phyloP scores from a whole-genome alignment of 2,888 invertebrate genomes.

The Heliconius cydno region DNA sequence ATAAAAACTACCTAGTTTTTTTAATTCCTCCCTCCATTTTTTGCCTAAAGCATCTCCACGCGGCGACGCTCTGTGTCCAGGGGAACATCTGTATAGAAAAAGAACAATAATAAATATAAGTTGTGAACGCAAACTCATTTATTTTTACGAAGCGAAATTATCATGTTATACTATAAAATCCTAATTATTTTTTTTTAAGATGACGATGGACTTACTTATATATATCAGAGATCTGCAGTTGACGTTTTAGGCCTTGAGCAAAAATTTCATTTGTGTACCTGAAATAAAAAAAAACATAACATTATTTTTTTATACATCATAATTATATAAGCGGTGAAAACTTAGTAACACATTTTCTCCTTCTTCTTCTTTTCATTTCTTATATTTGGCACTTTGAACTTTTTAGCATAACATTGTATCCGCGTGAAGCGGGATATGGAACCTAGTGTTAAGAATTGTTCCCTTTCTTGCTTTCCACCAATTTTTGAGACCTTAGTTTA shows the following conservation, averaged over 20 bases:
- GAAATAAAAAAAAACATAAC: slow-evolving; percentile 43
- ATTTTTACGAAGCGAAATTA: neutral
- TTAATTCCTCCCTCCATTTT: slow-evolving; percentile 65
- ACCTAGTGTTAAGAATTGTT: neutral
- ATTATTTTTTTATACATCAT: neutral
- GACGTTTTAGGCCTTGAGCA: slow-evolving; percentile 72
- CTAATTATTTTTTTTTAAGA: too few species aligned
- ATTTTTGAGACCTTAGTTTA: neutral
- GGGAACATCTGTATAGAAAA: slow-evolving; percentile 62
- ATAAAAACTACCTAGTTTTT: slow-evolving; percentile 59
- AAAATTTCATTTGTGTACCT: slow-evolving; percentile 75
- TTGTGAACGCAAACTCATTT: neutral
- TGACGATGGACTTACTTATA: slow-evolving; percentile 61
- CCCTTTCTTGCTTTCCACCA: neutral
- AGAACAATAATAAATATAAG: neutral
- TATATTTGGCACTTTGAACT: neutral
- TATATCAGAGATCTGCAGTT: slow-evolving; percentile 75
- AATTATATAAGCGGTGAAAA: too few species aligned
- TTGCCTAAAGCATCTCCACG: slow-evolving; percentile 66
- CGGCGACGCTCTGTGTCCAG: slow-evolving; percentile 68
- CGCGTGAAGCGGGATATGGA: neutral
- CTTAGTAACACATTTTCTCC: too few species aligned
- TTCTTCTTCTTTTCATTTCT: neutral
- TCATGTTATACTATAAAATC: too few species aligned
- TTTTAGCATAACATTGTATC: neutral